These are phyloP conservation scores for Priocnemis perturbator DNA, from an alignment of 2,888 invertebrate genomes.

Conservation along the genomic window DNA sequence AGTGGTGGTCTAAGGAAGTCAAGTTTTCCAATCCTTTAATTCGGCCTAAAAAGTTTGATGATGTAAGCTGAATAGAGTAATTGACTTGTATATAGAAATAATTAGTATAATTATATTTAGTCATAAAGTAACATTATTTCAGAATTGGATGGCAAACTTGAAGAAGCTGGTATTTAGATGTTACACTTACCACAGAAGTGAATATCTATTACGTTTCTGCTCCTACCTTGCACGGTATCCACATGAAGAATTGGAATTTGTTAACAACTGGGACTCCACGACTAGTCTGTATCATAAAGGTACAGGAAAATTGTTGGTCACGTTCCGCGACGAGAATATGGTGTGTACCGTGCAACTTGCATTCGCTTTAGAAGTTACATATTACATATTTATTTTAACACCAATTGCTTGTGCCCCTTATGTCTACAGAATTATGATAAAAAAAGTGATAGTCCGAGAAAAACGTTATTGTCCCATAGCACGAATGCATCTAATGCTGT, in stretches of 20 bases:
- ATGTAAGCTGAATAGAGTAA: slow-evolving; percentile 68
- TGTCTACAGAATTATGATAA: slow-evolving; percentile 71
- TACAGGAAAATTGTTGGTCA: slow-evolving; percentile 82
- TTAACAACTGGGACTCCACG: slow-evolving; percentile 84
- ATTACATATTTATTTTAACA: not conserved
- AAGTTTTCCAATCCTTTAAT: slow-evolving; percentile 81
- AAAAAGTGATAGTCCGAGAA: slow-evolving; percentile 70
- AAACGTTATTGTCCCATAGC: slow-evolving; percentile 74
- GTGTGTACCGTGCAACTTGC: slow-evolving; percentile 70
- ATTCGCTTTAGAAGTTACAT: not conserved
- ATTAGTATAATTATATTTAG: not conserved
- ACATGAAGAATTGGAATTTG: slow-evolving; percentile 80
- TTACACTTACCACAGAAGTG: slow-evolving; percentile 84
- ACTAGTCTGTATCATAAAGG: slow-evolving; percentile 83
- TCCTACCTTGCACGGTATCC: slow-evolving; percentile 82
- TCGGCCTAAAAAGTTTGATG: slow-evolving; percentile 76
- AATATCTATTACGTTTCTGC: slow-evolving; percentile 83
- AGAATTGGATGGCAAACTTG: slow-evolving; percentile 80
- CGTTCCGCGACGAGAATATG: slow-evolving; percentile 86
- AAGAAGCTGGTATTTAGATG: slow-evolving; percentile 82
- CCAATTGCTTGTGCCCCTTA: not conserved
- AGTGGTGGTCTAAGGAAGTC: slow-evolving; percentile 84
- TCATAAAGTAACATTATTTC: slow-evolving; percentile 24
- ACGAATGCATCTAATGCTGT: slow-evolving; percentile 51
- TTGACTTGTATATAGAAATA: not conserved